Percentiles rank a stretch among this genome's conserved stretches.
These are phyloP conservation scores for Heteromurus nitidus DNA, from an alignment of 2,888 invertebrate species.

Conservation along the genomic window DNA sequence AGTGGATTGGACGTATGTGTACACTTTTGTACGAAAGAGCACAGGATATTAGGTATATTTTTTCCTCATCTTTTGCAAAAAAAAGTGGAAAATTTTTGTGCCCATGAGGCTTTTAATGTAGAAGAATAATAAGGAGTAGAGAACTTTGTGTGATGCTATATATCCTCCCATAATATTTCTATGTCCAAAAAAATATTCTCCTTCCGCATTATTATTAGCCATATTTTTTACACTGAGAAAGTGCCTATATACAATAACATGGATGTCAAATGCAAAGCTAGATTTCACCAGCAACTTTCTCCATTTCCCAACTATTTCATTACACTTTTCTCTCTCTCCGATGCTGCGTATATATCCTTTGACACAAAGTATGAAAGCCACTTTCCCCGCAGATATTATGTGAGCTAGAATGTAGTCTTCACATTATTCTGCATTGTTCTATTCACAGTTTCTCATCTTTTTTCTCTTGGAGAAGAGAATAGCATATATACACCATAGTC, in stretches of 20 bases:
- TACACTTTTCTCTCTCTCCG: not conserved
- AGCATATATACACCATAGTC: too few species aligned
- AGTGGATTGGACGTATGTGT: not conserved
- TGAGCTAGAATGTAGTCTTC: too few species aligned
- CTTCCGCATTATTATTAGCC: slow-evolving; percentile 14
- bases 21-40: not conserved
- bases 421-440: too few species aligned
- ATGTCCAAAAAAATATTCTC: too few species aligned
- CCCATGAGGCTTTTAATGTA: slow-evolving; percentile 47
- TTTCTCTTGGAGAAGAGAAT: too few species aligned
- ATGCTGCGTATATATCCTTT: not conserved
- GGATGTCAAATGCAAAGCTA: not conserved
- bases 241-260: too few species aligned
- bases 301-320: too few species aligned
- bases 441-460: too few species aligned
- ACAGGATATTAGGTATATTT: slow-evolving; percentile 20
- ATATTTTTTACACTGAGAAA: too few species aligned
- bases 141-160: too few species aligned
- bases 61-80: not conserved
- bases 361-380: slow-evolving; percentile 1
- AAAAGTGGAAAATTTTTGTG: slow-evolving; percentile 34
- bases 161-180: too few species aligned
- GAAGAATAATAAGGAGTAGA: slow-evolving; percentile 27
- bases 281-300: slow-evolving; percentile 14
- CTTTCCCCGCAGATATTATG: too few species aligned